Conservation (phyloP, 2,113 vertebrate genomes). For the Crocuta crocuta region DNA sequence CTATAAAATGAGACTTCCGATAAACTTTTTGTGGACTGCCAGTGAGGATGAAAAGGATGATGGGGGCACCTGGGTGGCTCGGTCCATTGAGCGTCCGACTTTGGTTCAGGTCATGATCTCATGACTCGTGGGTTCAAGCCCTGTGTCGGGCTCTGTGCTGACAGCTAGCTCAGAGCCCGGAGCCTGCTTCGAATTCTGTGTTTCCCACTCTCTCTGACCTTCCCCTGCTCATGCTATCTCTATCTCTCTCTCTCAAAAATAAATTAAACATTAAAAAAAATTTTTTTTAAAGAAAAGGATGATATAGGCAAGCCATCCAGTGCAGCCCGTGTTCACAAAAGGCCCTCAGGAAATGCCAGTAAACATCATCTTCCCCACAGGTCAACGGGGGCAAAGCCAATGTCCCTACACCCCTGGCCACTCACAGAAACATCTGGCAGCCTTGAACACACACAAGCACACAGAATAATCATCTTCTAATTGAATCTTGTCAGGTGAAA, state of each 20-base stretch:
- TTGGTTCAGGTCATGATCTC: no score
- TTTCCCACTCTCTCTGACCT: no score
- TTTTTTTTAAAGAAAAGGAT: not conserved
- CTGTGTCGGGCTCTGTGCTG: no score
- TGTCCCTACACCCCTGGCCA: not conserved
- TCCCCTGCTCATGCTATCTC: no score
- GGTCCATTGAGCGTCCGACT: no score
- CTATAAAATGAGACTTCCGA: no score
- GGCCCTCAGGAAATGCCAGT: not conserved
- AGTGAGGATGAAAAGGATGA: not conserved
- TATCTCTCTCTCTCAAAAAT: no score
- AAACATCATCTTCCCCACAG: not conserved
- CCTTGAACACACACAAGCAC: not conserved
- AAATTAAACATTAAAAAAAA: no score
- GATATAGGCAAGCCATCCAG: accelerated
- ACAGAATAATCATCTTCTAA: not conserved
- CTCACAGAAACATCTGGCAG: not conserved
- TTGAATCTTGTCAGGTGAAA: not conserved
- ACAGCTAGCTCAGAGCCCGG: no score
- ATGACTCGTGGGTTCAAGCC: no score
- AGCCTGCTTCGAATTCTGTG: no score
- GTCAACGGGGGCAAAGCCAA: not conserved
- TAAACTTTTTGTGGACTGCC: not conserved
- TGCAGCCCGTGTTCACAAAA: not conserved
- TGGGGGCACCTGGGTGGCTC: no score